Conservation (phyloP, 30 jellyfish, hydroid and myxozoan species). For the Phacellophora camtschatica region DNA sequence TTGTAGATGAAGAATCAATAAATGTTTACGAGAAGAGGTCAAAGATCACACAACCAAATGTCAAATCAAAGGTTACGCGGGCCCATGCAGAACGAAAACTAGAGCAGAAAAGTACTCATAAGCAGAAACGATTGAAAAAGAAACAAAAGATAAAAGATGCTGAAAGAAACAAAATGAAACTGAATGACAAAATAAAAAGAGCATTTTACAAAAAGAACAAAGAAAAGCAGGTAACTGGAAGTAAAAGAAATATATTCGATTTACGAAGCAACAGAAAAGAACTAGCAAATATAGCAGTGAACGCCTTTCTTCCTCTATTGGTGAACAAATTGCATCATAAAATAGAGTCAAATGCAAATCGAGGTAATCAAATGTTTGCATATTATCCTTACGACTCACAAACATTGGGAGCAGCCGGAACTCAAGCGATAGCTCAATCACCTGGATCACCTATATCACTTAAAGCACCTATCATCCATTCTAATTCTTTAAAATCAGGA, state of each 20-base stretch:
- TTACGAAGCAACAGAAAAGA: slow-evolving; percentile 9
- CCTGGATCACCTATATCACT: background rate
- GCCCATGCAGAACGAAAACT: too few species aligned
- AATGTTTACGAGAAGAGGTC: background rate
- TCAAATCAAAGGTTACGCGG: background rate
- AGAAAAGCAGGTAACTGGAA: background rate
- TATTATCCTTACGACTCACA: slow-evolving; percentile 29
- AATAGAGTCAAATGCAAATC: slow-evolving; percentile 19
- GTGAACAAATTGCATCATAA: slow-evolving; percentile 39
- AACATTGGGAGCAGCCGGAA: background rate
- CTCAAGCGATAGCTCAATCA: background rate
- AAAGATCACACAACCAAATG: background rate
- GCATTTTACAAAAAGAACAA: background rate
- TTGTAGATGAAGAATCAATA: background rate
- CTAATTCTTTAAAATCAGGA: slow-evolving; percentile 5
- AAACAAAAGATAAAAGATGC: background rate
- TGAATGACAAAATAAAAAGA: background rate
- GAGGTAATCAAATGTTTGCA: slow-evolving; percentile 22
- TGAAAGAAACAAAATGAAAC: background rate
- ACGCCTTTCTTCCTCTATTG: slow-evolving; percentile 62
- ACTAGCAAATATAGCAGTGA: slow-evolving; percentile 72
- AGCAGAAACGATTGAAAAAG: background rate
- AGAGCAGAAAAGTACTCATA: background rate
- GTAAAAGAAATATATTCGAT: slow-evolving; percentile 1
- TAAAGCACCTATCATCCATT: background rate